Percentiles rank a stretch among this genome's conserved stretches.
Conservation (phyloP, 1,140 invertebrate genomes). For the Drosophila nigromelanica region DNA sequence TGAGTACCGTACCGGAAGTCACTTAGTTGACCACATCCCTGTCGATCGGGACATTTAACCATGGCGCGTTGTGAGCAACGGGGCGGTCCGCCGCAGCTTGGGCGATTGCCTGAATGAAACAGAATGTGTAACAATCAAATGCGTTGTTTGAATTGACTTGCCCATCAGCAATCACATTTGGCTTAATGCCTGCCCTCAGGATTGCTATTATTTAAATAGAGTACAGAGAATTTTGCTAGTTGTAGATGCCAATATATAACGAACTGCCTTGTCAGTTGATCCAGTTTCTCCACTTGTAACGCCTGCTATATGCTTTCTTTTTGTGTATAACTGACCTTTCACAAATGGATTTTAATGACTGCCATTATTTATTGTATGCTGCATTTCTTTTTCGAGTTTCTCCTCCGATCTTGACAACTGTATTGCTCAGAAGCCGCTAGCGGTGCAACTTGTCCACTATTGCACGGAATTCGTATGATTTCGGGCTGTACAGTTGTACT, state of each 20-base stretch:
- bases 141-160: constrained; percentile 30
- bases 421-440: not conserved
- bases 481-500: constrained; percentile 4
- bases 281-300: constrained; percentile 1
- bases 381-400: constrained; percentile 14
- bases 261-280: not conserved
- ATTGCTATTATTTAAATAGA: not conserved
- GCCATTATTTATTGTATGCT: constrained; percentile 19
- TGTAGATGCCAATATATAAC: not conserved
- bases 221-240: constrained; percentile 10
- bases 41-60: not conserved
- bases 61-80: not conserved
- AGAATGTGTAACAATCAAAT: not conserved
- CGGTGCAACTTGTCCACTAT: no score
- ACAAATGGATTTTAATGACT: not conserved
- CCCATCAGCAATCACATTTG: constrained; percentile 43
- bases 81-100: not conserved
- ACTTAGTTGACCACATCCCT: not conserved
- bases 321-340: no score
- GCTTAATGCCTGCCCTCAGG: not conserved
- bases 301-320: constrained; percentile 17
- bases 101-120: constrained; percentile 5
- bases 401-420: not conserved
- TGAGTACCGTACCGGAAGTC: not conserved
- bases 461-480: constrained; percentile 14